Evolutionary conservation across 2,888 invertebrate genomes (phyloP).

Genomic region (Drosophila parthenogenetica): DNA sequence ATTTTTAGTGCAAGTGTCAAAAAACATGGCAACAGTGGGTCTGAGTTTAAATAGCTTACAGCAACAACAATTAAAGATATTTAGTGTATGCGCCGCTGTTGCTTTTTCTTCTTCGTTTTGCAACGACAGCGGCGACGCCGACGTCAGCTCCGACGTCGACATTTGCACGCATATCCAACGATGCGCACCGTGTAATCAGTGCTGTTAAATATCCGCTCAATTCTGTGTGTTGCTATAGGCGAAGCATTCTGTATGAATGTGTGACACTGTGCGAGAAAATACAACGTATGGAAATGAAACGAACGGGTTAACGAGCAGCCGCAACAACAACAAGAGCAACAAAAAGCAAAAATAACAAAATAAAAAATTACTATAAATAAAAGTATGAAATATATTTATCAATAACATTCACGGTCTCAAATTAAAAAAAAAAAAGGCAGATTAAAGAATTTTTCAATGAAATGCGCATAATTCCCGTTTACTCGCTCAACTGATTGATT

Average conservation of each 20-base stretch:
- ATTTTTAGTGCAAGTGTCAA: slow-evolving; percentile 48
- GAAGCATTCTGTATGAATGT: neutral
- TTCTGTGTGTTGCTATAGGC: neutral
- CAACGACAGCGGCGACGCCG: slow-evolving; percentile 33
- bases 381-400: slow-evolving; percentile 63
- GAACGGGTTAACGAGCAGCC: slow-evolving; percentile 44
- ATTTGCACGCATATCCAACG: slow-evolving; percentile 63
- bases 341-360: slow-evolving; percentile 26
- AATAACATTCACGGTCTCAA: slow-evolving; percentile 34
- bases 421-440: slow-evolving; percentile 24
- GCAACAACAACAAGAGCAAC: slow-evolving; percentile 35
- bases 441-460: slow-evolving; percentile 36
- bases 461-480: slow-evolving; percentile 34
- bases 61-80: slow-evolving; percentile 61
- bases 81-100: slow-evolving; percentile 52
- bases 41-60: slow-evolving; percentile 25
- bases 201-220: slow-evolving; percentile 10
- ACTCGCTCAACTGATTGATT: slow-evolving; percentile 40
- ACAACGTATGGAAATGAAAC: slow-evolving; percentile 68
- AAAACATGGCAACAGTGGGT: slow-evolving; percentile 22
- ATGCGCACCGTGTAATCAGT: slow-evolving; percentile 49
- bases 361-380: slow-evolving; percentile 66
- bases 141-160: slow-evolving; percentile 48
- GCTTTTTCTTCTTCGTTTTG: slow-evolving; percentile 33
- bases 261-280: slow-evolving; percentile 55